Evolutionary conservation across 2,113 vertebrate species (phyloP).

Genomic region (Rutilus rutilus): DNA sequence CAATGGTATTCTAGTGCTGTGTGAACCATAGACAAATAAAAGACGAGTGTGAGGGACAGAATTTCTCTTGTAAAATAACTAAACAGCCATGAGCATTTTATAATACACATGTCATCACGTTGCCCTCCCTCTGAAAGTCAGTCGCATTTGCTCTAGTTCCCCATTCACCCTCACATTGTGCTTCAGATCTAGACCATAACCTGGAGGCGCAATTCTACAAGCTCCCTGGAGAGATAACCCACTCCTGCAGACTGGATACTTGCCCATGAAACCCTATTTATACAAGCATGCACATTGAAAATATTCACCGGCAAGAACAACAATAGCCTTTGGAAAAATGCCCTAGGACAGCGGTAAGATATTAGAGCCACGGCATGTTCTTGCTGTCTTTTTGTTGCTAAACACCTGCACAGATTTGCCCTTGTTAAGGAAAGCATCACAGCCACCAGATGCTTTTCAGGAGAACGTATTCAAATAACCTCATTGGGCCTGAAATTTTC

Average conservation of each 20-base stretch:
- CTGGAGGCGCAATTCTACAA: conserved; percentile 46
- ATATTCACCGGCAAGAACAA: conserved; percentile 7
- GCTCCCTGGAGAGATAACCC: conserved; percentile 44
- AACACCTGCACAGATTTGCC: neutral
- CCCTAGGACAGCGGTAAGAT: neutral
- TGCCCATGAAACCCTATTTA: conserved; percentile 37
- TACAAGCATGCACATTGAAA: conserved; percentile 23
- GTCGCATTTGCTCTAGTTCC: conserved; percentile 38
- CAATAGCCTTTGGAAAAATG: conserved; percentile 28
- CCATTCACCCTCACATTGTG: conserved; percentile 1
- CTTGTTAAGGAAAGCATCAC: neutral
- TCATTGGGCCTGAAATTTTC: neutral
- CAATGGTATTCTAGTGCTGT: neutral
- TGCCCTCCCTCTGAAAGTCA: conserved; percentile 30
- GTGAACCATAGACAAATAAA: conserved; percentile 1
- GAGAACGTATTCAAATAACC: neutral
- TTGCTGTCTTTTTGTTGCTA: neutral
- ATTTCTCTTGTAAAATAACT: conserved; percentile 1
- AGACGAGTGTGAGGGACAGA: neutral
- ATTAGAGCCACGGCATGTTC: conserved; percentile 24
- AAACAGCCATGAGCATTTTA: conserved; percentile 50
- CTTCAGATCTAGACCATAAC: conserved; percentile 48
- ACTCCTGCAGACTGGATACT: conserved; percentile 41
- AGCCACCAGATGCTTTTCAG: neutral
- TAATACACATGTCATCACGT: conserved; percentile 24